These are phyloP conservation scores for Ectobius pallidus DNA, from an alignment of 2,888 invertebrate genomes.

Conservation along the genomic window DNA sequence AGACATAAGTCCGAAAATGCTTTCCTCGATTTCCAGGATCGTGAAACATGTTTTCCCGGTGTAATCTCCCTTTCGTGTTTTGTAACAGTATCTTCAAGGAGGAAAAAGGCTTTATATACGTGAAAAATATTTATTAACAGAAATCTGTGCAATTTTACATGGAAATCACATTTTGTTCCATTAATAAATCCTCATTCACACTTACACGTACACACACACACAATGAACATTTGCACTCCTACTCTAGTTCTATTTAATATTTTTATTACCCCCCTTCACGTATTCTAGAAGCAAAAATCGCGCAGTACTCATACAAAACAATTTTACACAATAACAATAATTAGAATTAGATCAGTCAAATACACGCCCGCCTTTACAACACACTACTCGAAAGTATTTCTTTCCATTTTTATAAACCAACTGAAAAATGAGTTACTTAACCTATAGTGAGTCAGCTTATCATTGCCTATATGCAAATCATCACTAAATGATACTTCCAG, in stretches of 20 bases:
- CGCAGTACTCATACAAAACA: not conserved
- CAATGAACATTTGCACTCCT: not conserved
- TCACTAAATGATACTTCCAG: no score
- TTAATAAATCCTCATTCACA: not conserved
- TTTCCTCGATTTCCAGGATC: no score
- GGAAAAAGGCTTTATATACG: no score
- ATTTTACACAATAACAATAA: not conserved
- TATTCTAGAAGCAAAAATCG: not conserved
- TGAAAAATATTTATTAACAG: constrained; percentile 31
- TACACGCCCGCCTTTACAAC: not conserved
- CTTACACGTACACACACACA: not conserved
- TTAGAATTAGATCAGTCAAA: constrained; percentile 1
- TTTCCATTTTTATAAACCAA: not conserved
- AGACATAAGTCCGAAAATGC: no score
- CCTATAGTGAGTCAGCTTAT: not conserved
- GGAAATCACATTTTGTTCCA: not conserved
- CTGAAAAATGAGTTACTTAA: not conserved
- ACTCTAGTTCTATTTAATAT: not conserved
- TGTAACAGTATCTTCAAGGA: no score
- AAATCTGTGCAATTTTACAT: constrained; percentile 23
- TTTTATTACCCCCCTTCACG: not conserved
- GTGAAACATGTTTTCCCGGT: no score
- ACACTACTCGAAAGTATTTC: not conserved
- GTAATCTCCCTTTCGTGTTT: no score
- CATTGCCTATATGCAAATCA: no score